phyloP scores from a whole-genome alignment of 2,888 invertebrate species.

The Leucophora obtusa region DNA sequence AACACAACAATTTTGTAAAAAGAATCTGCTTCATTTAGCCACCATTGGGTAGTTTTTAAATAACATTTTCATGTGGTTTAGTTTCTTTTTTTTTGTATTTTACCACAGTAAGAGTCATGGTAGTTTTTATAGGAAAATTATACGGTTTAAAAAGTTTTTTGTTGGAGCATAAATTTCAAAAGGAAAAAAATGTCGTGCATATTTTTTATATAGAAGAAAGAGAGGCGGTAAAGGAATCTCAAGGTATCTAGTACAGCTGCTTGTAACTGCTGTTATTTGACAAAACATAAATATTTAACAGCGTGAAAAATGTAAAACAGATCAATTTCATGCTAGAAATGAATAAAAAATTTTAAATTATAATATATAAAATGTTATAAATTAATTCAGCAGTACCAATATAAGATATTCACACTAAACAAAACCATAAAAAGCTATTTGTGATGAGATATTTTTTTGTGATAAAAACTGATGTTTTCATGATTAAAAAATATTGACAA shows the following conservation, averaged over 20 bases:
- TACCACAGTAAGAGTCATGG: not conserved
- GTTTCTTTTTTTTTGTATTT: conserved; percentile 13
- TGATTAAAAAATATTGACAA: too few relatives aligned
- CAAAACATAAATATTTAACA: conserved; percentile 58
- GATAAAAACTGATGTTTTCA: too few relatives aligned
- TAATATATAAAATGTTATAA: too few relatives aligned
- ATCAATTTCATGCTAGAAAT: conserved; percentile 36
- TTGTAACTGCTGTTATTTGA: conserved; percentile 42
- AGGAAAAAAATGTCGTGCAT: conserved; percentile 11
- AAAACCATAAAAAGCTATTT: too few relatives aligned
- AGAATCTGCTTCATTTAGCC: conserved; percentile 50
- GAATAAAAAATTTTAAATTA: not conserved
- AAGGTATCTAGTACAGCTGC: not conserved
- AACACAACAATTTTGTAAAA: conserved; percentile 12
- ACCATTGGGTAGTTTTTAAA: conserved; percentile 48
- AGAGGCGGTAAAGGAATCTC: too few relatives aligned
- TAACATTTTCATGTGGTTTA: conserved; percentile 38
- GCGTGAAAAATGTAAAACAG: conserved; percentile 38
- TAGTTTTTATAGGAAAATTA: conserved; percentile 45
- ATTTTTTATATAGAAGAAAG: not conserved
- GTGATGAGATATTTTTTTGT: too few relatives aligned
- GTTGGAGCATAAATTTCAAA: conserved; percentile 34
- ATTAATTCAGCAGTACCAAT: too few relatives aligned
- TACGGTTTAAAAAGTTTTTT: conserved; percentile 52
- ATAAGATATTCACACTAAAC: too few relatives aligned